Evolutionary conservation across 2,113 vertebrate species (phyloP).

Genomic region (Guaruba guarouba): DNA sequence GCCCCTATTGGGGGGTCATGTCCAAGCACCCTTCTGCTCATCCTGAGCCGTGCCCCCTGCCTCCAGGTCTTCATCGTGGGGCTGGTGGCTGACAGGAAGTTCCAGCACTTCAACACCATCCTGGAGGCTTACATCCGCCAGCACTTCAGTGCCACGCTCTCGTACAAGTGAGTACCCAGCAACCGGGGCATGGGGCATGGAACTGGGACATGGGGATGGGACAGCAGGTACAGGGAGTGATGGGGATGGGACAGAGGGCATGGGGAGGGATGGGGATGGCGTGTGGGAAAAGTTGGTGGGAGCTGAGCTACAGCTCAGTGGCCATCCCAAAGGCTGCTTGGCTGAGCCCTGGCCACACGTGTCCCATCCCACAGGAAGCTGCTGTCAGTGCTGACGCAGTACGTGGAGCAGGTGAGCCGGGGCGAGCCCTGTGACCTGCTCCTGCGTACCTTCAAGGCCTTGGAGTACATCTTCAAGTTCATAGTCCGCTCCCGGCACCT

Average conservation of each 20-base stretch:
- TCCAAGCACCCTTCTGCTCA: not conserved
- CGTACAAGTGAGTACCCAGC: constrained; percentile 24
- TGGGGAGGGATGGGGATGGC: not conserved
- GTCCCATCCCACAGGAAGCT: not conserved
- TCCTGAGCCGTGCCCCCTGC: fast-evolving
- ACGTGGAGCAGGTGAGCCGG: not conserved
- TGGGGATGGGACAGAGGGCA: fast-evolving
- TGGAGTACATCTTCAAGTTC: constrained; percentile 69
- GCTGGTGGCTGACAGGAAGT: constrained; percentile 61
- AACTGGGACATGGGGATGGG: fast-evolving
- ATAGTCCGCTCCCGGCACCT: constrained; percentile 59
- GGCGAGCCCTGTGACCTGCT: constrained; percentile 34
- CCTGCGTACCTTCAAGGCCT: constrained; percentile 40
- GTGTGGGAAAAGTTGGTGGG: fast-evolving
- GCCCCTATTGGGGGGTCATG: fast-evolving
- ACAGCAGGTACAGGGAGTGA: fast-evolving
- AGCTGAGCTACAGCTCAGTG: fast-evolving
- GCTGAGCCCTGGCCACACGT: fast-evolving
- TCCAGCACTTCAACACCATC: constrained; percentile 64
- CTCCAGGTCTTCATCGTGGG: constrained; percentile 61
- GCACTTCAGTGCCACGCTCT: constrained; percentile 67
- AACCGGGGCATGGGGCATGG: fast-evolving
- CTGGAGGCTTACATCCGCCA: constrained; percentile 67
- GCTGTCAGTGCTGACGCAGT: constrained; percentile 36
- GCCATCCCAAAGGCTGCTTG: not conserved